These are phyloP conservation scores for Bubo scandiacus DNA, from an alignment of 2,113 vertebrate genomes.

Conservation along the genomic window DNA sequence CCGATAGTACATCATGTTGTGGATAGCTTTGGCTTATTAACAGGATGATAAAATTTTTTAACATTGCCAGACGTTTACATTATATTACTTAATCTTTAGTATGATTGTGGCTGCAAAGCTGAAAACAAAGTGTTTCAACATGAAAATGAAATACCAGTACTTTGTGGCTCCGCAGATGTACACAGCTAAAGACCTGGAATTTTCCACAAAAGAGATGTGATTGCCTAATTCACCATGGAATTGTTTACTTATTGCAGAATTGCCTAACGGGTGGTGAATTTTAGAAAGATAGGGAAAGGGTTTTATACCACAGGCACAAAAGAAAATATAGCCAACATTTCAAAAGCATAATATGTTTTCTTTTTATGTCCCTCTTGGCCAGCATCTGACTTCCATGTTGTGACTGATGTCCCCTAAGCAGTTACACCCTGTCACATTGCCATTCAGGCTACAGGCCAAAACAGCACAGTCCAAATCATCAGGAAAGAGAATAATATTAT, in stretches of 20 bases:
- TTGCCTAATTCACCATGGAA: constrained; percentile 35
- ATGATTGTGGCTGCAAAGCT: background rate
- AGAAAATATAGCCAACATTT: constrained; percentile 16
- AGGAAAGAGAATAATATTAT: background rate
- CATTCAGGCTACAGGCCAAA: constrained; percentile 31
- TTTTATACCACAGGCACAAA: background rate
- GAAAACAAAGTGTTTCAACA: background rate
- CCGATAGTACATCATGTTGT: fast-evolving
- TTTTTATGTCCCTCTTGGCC: constrained; percentile 30
- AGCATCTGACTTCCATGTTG: background rate
- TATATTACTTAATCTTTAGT: background rate
- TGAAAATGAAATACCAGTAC: background rate
- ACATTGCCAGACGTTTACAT: background rate
- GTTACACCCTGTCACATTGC: constrained; percentile 8
- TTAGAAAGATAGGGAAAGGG: background rate
- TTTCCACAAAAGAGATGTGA: constrained; percentile 27
- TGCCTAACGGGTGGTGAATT: constrained; percentile 17
- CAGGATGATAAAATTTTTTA: background rate
- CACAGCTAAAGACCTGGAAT: background rate
- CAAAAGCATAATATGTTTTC: constrained; percentile 9
- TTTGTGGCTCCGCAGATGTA: background rate
- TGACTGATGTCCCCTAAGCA: constrained; percentile 31
- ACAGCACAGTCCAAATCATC: background rate
- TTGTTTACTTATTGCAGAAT: constrained; percentile 43
- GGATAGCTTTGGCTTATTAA: background rate